Evolutionary conservation across 2,888 invertebrate species (phyloP).

Genomic region (Apocheima hispidaria): DNA sequence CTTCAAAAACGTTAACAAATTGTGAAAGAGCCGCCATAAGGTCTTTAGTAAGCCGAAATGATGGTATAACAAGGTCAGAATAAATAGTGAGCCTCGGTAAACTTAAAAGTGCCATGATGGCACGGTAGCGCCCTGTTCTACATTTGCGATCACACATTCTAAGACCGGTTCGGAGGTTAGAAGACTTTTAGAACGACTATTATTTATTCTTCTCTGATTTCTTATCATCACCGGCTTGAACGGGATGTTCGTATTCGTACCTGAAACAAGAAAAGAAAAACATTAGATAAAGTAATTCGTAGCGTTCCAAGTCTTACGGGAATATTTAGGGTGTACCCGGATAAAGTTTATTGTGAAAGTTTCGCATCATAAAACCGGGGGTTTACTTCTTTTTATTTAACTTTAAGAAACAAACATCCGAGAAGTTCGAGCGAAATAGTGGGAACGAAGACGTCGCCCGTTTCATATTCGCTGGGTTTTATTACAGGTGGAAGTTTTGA

Average conservation of each 20-base stretch:
- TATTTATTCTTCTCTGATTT: background rate
- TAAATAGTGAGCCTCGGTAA: too few species aligned
- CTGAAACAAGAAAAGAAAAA: conserved; percentile 28
- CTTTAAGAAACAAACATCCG: conserved; percentile 29
- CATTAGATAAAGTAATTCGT: conserved; percentile 8
- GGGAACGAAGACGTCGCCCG: conserved; percentile 3
- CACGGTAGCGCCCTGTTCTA: too few species aligned
- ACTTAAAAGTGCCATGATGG: too few species aligned
- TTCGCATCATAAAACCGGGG: conserved; percentile 22
- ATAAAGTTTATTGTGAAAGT: conserved; percentile 24
- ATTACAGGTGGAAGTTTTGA: background rate
- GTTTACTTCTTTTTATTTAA: conserved; percentile 34
- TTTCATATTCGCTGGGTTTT: conserved; percentile 14
- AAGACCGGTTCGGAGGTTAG: background rate
- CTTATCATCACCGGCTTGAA: background rate
- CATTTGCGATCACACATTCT: too few species aligned
- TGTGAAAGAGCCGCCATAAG: too few species aligned
- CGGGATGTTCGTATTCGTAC: conserved; percentile 1
- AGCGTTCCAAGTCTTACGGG: conserved; percentile 1
- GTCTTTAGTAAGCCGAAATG: too few species aligned
- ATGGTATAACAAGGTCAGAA: too few species aligned
- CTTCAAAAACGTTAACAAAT: too few species aligned
- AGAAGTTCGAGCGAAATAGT: conserved; percentile 7
- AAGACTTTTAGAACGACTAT: background rate
- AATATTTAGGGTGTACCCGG: conserved; percentile 15